Percentiles rank a stretch among this genome's conserved stretches.
phyloP scores from a whole-genome alignment of 2,888 invertebrate genomes.

The Melanotus villosus region DNA sequence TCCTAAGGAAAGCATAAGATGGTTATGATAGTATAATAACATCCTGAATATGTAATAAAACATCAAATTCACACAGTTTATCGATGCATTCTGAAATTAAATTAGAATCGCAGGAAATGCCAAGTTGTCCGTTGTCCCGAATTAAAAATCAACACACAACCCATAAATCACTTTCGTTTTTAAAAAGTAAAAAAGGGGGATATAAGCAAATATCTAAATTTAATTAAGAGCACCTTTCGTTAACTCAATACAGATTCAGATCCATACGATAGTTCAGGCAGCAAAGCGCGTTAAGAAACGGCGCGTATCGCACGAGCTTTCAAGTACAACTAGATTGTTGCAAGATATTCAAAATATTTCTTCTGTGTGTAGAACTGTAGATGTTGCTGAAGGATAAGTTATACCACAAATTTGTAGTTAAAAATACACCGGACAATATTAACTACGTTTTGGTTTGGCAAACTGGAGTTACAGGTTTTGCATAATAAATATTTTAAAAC shows the following conservation, averaged over 20 bases:
- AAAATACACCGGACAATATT: slow-evolving; percentile 12
- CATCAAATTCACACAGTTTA: background rate
- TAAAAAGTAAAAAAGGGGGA: background rate
- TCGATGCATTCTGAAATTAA: background rate
- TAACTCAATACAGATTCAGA: background rate
- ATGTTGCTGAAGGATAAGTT: slow-evolving; percentile 2
- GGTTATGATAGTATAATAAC: background rate
- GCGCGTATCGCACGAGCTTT: slow-evolving; percentile 19
- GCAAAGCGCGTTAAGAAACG: background rate
- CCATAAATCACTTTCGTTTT: background rate
- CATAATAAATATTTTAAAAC: slow-evolving; percentile 2
- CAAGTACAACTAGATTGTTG: slow-evolving; percentile 14
- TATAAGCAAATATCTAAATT: background rate
- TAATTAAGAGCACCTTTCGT: background rate
- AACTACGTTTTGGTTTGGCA: slow-evolving; percentile 18
- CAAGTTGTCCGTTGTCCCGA: background rate
- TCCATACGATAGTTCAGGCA: slow-evolving; percentile 2
- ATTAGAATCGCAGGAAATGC: background rate
- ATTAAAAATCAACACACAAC: no score
- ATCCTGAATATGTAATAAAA: background rate
- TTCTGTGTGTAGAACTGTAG: background rate
- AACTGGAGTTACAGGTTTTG: slow-evolving; percentile 36
- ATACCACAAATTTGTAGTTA: background rate
- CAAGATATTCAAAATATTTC: background rate
- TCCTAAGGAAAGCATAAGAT: background rate